Percentiles rank a stretch among this genome's conserved stretches.
These are phyloP conservation scores for Nannoperca australis DNA, from an alignment of 2,797 vertebrate genomes.

Conservation along the genomic window DNA sequence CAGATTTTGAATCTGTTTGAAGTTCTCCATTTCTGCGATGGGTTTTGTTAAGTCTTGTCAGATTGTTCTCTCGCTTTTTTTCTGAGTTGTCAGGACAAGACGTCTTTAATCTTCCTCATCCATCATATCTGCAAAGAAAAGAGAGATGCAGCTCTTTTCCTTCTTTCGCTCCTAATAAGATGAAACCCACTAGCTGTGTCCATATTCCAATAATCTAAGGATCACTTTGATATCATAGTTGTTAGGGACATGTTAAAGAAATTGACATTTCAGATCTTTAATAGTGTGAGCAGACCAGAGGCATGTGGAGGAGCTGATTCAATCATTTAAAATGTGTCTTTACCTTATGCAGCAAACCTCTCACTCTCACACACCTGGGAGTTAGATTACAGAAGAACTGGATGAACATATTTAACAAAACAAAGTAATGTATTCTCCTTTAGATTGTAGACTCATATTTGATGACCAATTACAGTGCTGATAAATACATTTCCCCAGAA, in stretches of 20 bases:
- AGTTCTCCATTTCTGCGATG: conserved; percentile 65
- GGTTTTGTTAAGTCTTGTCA: conserved; percentile 82
- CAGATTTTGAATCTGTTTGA: conserved; percentile 78
- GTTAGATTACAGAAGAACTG: not conserved
- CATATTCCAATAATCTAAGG: conserved; percentile 60
- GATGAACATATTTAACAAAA: conserved; percentile 10
- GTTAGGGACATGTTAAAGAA: conserved; percentile 59
- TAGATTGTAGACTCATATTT: not conserved
- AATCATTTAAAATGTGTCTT: conserved; percentile 48
- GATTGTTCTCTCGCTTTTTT: conserved; percentile 64
- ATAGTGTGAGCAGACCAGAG: conserved; percentile 36
- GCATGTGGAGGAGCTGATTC: conserved; percentile 27
- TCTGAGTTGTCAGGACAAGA: conserved; percentile 77
- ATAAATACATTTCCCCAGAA: conserved; percentile 6
- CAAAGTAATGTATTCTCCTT: not conserved
- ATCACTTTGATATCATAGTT: conserved; percentile 60
- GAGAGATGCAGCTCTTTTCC: conserved; percentile 59
- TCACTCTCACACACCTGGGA: conserved; percentile 1
- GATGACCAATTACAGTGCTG: conserved; percentile 7
- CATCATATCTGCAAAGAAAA: conserved; percentile 64
- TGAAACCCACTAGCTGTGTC: conserved; percentile 58
- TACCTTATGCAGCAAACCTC: conserved; percentile 14
- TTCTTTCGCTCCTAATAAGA: conserved; percentile 50
- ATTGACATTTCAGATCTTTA: conserved; percentile 67
- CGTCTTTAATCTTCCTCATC: conserved; percentile 78